Conservation (phyloP, 2,113 vertebrate genomes). For the Pseudorasbora parva region DNA sequence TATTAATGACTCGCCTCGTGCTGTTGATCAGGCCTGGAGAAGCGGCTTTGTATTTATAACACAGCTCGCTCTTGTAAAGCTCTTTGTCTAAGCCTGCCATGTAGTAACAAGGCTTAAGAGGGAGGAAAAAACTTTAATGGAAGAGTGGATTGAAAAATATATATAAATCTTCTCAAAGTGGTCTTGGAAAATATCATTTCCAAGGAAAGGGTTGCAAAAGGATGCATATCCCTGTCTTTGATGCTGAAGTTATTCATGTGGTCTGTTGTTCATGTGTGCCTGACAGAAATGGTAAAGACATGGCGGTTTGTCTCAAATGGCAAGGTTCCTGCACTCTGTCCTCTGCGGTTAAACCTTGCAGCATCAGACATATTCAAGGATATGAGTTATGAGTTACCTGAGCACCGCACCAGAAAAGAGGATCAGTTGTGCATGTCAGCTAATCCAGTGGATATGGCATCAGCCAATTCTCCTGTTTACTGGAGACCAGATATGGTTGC, state of each 20-base stretch:
- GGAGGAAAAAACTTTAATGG: slow-evolving; percentile 22
- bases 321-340: slow-evolving; percentile 33
- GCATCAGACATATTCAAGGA: slow-evolving; percentile 35
- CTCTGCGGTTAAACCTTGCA: slow-evolving; percentile 44
- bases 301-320: slow-evolving; percentile 26
- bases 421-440: slow-evolving; percentile 41
- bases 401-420: slow-evolving; percentile 39
- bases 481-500: slow-evolving; percentile 17
- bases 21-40: slow-evolving; percentile 33
- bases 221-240: slow-evolving; percentile 4
- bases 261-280: slow-evolving; percentile 17
- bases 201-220: neutral
- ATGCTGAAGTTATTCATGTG: slow-evolving; percentile 3
- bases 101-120: slow-evolving; percentile 12
- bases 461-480: slow-evolving; percentile 12
- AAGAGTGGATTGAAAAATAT: neutral
- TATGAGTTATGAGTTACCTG: slow-evolving; percentile 37
- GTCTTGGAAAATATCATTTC: neutral
- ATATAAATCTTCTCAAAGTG: neutral
- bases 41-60: slow-evolving; percentile 29
- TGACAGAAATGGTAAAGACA: slow-evolving; percentile 17
- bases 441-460: slow-evolving; percentile 35
- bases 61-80: neutral
- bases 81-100: slow-evolving; percentile 29
- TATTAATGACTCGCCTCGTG: slow-evolving; percentile 39